Evolutionary conservation across 2,888 invertebrate genomes (phyloP).

Genomic region (Acronicta alni): DNA sequence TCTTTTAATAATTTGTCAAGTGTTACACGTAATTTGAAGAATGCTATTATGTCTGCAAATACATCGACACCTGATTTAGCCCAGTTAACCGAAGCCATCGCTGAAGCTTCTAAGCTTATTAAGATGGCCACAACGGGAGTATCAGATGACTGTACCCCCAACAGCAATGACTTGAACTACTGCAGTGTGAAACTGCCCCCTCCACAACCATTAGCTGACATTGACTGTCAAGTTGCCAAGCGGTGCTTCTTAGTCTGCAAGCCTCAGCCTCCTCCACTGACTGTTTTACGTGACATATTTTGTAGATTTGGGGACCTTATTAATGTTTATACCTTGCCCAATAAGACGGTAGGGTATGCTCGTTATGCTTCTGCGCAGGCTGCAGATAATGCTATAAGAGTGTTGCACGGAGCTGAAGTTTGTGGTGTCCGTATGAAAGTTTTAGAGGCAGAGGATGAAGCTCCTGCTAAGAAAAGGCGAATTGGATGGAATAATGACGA

Average conservation of each 20-base stretch:
- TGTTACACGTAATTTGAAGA: slow-evolving; percentile 71
- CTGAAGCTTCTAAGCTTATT: slow-evolving; percentile 93
- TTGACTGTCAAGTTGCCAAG: slow-evolving; percentile 91
- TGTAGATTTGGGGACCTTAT: slow-evolving; percentile 97
- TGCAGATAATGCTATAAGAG: slow-evolving; percentile 92
- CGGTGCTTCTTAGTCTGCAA: slow-evolving; percentile 91
- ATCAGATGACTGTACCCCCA: slow-evolving; percentile 62
- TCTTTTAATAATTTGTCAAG: slow-evolving; percentile 66
- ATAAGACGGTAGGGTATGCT: slow-evolving; percentile 97
- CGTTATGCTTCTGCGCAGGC: slow-evolving; percentile 94
- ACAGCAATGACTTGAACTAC: slow-evolving; percentile 80
- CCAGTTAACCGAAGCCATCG: slow-evolving; percentile 92
- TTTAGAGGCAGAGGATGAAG: slow-evolving; percentile 94
- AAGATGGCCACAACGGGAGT: slow-evolving; percentile 90
- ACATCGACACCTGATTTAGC: slow-evolving; percentile 88
- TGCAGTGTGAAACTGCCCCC: slow-evolving; percentile 93
- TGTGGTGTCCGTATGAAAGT: slow-evolving; percentile 96
- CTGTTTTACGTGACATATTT: slow-evolving; percentile 95
- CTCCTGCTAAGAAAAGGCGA: slow-evolving; percentile 69
- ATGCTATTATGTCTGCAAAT: slow-evolving; percentile 68
- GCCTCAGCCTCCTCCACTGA: slow-evolving; percentile 92
- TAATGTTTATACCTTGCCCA: slow-evolving; percentile 96
- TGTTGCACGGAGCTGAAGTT: slow-evolving; percentile 95
- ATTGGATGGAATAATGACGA: slow-evolving; percentile 43
- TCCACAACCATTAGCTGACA: slow-evolving; percentile 91